These are phyloP conservation scores for Chlorodrepanis virens DNA, from an alignment of 2,113 vertebrate species.

Conservation along the genomic window DNA sequence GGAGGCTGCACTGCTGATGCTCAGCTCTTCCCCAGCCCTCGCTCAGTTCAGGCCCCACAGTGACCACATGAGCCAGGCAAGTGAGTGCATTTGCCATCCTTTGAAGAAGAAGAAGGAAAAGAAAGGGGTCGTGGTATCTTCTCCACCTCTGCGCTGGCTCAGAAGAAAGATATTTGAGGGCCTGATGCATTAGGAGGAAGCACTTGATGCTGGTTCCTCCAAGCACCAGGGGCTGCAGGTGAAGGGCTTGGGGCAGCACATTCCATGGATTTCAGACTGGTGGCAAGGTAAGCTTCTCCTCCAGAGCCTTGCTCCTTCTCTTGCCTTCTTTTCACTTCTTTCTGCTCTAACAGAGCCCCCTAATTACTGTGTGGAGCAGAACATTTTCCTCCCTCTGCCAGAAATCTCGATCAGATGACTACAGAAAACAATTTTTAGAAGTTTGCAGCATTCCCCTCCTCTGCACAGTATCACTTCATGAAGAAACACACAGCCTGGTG, in stretches of 20 bases:
- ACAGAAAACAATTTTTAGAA: background rate
- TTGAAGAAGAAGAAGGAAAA: background rate
- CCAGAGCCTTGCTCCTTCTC: background rate
- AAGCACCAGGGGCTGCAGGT: accelerated
- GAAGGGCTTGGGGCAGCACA: accelerated
- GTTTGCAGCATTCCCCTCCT: background rate
- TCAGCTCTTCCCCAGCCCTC: background rate
- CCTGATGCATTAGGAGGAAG: background rate
- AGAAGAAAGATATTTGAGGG: background rate
- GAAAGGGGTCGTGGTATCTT: background rate
- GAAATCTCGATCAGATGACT: background rate
- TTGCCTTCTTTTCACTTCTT: background rate
- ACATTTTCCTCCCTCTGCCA: background rate
- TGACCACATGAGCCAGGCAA: background rate
- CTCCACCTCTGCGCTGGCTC: background rate
- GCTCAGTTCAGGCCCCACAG: background rate
- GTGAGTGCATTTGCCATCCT: accelerated
- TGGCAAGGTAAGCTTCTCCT: background rate
- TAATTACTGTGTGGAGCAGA: background rate
- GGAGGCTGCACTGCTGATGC: background rate
- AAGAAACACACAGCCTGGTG: background rate
- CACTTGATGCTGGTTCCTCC: background rate
- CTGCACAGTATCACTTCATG: background rate
- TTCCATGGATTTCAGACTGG: background rate
- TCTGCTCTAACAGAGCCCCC: background rate